Evolutionary conservation across 2,797 vertebrate species (phyloP).

Genomic region (Squalus acanthias): DNA sequence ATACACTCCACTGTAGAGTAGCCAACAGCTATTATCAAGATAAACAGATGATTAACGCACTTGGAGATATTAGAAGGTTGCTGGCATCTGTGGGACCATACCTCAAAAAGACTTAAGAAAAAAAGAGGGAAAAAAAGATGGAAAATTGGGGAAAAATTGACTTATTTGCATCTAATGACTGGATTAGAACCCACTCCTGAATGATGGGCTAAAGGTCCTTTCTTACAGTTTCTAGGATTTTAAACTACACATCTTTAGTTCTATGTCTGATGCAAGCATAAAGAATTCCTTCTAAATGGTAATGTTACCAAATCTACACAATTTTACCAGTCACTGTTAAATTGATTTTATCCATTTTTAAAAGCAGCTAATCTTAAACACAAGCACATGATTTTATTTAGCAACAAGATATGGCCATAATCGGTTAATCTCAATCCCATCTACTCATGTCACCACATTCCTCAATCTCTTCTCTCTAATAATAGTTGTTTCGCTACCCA

Average conservation of each 20-base stretch:
- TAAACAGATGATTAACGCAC: neutral
- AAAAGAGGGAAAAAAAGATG: neutral
- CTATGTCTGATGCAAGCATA: neutral
- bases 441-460: neutral
- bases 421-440: neutral
- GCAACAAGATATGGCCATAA: neutral
- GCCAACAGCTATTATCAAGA: neutral
- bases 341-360: neutral
- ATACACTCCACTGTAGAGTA: neutral
- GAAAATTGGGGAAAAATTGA: neutral
- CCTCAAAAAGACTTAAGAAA: neutral
- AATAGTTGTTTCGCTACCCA: neutral
- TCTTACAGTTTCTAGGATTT: neutral
- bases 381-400: neutral
- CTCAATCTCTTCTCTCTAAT: neutral
- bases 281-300: neutral
- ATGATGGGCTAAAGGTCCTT: neutral
- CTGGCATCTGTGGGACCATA: neutral
- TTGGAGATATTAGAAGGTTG: neutral
- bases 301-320: neutral
- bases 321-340: neutral
- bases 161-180: neutral
- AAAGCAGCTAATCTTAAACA: neutral
- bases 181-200: neutral
- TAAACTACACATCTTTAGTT: neutral